Conservation (phyloP, 2,888 invertebrate genomes). For the Erynnis tages region DNA sequence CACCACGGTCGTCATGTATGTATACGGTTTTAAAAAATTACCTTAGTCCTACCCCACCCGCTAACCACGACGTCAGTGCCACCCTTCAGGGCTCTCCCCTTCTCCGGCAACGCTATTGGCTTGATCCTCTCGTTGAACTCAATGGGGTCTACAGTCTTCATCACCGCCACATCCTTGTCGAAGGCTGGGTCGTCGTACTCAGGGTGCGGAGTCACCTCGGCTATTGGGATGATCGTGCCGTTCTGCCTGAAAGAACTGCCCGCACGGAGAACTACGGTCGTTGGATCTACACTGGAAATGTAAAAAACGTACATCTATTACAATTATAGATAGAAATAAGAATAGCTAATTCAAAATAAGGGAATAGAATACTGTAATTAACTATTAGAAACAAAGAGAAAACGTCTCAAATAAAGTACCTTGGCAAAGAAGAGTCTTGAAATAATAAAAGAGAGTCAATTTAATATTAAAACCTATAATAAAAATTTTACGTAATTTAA, state of each 20-base stretch:
- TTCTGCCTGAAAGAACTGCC: slow-evolving; percentile 65
- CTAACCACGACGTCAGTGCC: slow-evolving; percentile 53
- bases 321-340: too few species aligned
- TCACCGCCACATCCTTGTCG: slow-evolving; percentile 69
- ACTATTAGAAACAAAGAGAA: too few species aligned
- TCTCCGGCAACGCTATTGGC: slow-evolving; percentile 51
- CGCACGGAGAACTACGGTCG: slow-evolving; percentile 65
- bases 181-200: slow-evolving; percentile 60
- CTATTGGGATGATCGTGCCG: slow-evolving; percentile 68
- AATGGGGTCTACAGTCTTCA: slow-evolving; percentile 61
- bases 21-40: too few species aligned
- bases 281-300: slow-evolving; percentile 56
- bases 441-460: too few species aligned
- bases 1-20: too few species aligned
- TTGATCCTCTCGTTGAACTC: slow-evolving; percentile 53
- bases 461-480: too few species aligned
- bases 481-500: too few species aligned
- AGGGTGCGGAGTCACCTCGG: slow-evolving; percentile 62
- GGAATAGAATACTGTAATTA: too few species aligned
- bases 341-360: too few species aligned
- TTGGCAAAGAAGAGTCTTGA: too few species aligned
- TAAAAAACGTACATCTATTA: too few species aligned
- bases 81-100: slow-evolving; percentile 42
- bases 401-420: too few species aligned
- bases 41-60: slow-evolving; percentile 68